Base-by-base conservation (phyloP, 2,797 vertebrate species). In the Trichosurus vulpecula region DNA sequence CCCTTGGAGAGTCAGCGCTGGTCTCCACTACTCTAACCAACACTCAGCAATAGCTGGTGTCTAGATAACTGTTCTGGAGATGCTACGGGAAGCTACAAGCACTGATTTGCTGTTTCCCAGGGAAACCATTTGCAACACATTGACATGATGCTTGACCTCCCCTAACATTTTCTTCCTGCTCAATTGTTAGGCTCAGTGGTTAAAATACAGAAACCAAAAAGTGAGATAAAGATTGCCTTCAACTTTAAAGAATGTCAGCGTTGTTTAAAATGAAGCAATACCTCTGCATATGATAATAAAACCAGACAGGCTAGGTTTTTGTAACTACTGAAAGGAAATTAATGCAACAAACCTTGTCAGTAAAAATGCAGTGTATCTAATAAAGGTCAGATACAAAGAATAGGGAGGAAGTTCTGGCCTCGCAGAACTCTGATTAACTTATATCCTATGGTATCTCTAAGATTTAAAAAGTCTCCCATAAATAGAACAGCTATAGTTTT, bases 91-190 rank as follows among this genome's bases (percentile, higher is more conserved):
- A 97, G 97, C 97, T 97, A 94, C 0, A 94, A 98, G 95, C 81
- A 95, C 98, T 97, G 97, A 98, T 98, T 97, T 98, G 97, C 98
- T 94, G 97, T 98, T 98, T 98, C 98, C 98, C 98, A 94, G 98
- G 98, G 98, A 99, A 98, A 98, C 98, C 98, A 98, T 97, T 97
- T 97, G 98, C 98, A 98, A 98, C 96, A 97, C 94, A 90, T 97
- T 98, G 98, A 98, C 98, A 98, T 97, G 97, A 97, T 90, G 95
- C 98, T 98, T 98, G 98, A 98, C 98, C 98, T 97, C 97, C 58
- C 96, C 96, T 97, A 97, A 95, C 97, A 96, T 94, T 97, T 97
- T 96, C 61, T 95, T 95, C 92, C 97, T 97, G 87, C 95, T 97
- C 97, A 93, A 47, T 96, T 96, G 95, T 97, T 96, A 95, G 97